Percentiles rank a stretch among this genome's conserved stretches.
Evolutionary conservation across 1,140 invertebrate genomes (phyloP).

Genomic region (Melanaphis sacchari): DNA sequence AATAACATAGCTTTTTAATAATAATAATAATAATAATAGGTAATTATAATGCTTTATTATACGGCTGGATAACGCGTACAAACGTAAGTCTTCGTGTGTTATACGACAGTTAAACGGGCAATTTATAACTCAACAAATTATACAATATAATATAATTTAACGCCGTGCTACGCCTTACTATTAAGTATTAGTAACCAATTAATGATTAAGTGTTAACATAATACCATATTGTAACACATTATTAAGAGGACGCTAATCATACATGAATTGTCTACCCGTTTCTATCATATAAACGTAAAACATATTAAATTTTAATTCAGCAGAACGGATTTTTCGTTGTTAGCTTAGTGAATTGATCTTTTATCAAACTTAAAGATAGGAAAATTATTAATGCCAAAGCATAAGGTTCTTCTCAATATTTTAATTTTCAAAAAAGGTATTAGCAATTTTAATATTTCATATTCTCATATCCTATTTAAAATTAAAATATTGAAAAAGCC

Average conservation of each 20-base stretch:
- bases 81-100: neutral
- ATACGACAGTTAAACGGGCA: neutral
- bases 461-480: no score
- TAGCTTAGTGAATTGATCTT: no score
- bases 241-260: neutral
- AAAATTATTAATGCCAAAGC: no score
- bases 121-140: neutral
- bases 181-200: neutral
- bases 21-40: neutral
- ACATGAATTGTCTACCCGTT: no score
- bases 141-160: neutral
- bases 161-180: neutral
- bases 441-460: no score
- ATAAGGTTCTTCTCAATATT: no score
- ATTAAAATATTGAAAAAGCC: no score
- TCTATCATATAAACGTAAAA: neutral
- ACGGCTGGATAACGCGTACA: neutral
- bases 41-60: neutral
- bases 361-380: neutral
- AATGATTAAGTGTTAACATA: neutral
- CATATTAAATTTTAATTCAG: neutral
- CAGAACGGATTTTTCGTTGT: neutral
- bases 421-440: no score
- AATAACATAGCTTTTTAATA: neutral
- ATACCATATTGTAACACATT: neutral